Percentiles rank a stretch among this genome's conserved stretches.
These are phyloP conservation scores for Dermochelys coriacea DNA, from an alignment of 2,797 vertebrate species.

Conservation along the genomic window DNA sequence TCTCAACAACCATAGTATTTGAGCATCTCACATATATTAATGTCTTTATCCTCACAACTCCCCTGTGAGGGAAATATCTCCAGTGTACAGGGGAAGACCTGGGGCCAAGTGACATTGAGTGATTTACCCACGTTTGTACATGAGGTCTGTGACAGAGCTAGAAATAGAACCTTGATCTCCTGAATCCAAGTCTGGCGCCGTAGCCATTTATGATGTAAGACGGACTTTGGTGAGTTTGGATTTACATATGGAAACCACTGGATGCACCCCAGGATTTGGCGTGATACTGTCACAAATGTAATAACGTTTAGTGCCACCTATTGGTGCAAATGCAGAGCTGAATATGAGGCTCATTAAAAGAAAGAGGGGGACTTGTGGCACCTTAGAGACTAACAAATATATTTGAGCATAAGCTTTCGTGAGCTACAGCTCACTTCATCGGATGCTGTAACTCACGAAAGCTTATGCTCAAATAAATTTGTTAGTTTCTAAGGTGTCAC, in stretches of 20 bases:
- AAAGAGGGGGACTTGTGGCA: too few species aligned
- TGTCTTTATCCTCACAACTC: background rate
- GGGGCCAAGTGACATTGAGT: accelerated
- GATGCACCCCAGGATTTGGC: conserved; percentile 15
- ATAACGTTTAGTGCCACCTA: background rate
- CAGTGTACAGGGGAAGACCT: background rate
- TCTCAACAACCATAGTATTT: background rate
- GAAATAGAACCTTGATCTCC: conserved; percentile 55
- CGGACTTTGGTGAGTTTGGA: conserved; percentile 40
- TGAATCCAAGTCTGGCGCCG: background rate
- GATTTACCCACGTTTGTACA: background rate
- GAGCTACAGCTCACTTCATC: too few species aligned
- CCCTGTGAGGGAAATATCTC: background rate
- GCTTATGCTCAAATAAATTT: too few species aligned
- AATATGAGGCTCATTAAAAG: background rate
- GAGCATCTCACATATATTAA: background rate
- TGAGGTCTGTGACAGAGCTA: background rate
- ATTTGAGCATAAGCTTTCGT: too few species aligned
- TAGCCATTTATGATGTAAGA: conserved; percentile 60
- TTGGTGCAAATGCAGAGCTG: background rate
- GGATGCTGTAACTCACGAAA: too few species aligned
- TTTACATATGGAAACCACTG: conserved; percentile 60
- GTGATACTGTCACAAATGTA: background rate
- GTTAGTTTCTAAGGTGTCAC: too few species aligned
- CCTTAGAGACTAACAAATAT: too few species aligned